A percentile compares a stretch with the other conserved stretches of the same genome.
These are phyloP conservation scores for Anableps anableps DNA, from an alignment of 2,797 vertebrate genomes.

Conservation along the genomic window DNA sequence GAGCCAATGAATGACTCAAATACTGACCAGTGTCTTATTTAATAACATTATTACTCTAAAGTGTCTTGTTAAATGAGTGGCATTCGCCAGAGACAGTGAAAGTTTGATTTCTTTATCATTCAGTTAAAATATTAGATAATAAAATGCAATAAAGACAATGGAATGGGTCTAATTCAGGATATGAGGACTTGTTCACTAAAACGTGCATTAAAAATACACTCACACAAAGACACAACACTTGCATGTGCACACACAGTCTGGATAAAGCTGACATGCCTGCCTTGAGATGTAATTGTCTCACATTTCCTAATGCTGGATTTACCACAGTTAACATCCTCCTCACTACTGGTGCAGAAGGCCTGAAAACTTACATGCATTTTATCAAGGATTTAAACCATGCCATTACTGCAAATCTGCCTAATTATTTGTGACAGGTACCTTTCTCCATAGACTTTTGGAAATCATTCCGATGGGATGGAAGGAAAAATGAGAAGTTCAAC, in stretches of 20 bases:
- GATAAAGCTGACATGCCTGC: not conserved
- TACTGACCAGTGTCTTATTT: not conserved
- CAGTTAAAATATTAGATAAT: not conserved
- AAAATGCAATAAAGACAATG: not conserved
- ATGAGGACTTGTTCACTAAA: not conserved
- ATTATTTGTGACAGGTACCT: not conserved
- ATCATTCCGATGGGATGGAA: not conserved
- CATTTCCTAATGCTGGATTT: not conserved
- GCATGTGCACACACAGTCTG: not conserved
- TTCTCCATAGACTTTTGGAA: not conserved
- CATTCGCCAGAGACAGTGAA: not conserved
- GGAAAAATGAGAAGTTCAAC: not conserved
- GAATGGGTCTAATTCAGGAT: not conserved
- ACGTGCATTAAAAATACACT: not conserved
- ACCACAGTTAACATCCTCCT: not conserved
- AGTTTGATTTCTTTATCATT: not conserved
- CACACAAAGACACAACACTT: not conserved
- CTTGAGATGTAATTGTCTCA: not conserved
- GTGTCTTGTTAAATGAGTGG: not conserved
- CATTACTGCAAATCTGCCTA: not conserved
- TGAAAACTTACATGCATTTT: not conserved
- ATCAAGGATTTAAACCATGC: not conserved
- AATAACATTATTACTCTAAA: not conserved
- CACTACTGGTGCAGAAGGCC: not conserved
- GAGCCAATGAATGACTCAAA: not conserved